A percentile compares a stretch with the other conserved stretches of the same genome.
Evolutionary conservation across 23 tunicate genomes (phyloP).

Genomic region (Trididemnum clinides): DNA sequence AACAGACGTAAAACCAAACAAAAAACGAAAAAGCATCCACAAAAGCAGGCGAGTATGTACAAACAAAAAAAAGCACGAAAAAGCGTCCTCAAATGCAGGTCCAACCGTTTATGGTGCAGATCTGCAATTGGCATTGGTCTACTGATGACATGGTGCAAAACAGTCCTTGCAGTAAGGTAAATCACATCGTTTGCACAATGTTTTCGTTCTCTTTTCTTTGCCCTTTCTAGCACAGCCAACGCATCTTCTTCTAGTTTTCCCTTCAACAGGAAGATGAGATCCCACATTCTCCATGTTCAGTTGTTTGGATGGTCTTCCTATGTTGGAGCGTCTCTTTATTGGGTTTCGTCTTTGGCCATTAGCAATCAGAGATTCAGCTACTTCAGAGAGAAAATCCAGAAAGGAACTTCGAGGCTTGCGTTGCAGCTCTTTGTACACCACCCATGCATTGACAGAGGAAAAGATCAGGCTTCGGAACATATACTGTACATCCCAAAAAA

Average conservation of each 20-base stretch:
- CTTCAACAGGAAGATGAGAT: constrained; percentile 24
- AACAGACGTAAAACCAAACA: constrained; percentile 20
- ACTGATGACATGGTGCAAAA: constrained; percentile 29
- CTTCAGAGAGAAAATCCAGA: constrained; percentile 18
- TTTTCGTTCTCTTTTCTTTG: constrained; percentile 23
- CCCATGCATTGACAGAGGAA: constrained; percentile 34
- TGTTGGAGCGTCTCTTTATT: neutral
- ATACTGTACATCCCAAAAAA: constrained; percentile 2
- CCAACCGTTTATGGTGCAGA: constrained; percentile 5
- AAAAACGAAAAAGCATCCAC: constrained; percentile 18
- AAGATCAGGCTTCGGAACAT: constrained; percentile 4
- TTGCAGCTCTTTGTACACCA: constrained; percentile 37
- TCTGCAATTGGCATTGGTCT: constrained; percentile 10
- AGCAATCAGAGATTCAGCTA: constrained; percentile 26
- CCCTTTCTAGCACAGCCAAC: constrained; percentile 13
- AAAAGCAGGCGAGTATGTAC: constrained; percentile 21
- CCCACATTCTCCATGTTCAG: constrained; percentile 31
- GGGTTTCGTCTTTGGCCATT: constrained; percentile 13
- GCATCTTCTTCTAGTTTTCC: constrained; percentile 33
- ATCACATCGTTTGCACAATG: constrained; percentile 10
- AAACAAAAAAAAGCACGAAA: constrained; percentile 3
- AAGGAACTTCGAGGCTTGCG: neutral
- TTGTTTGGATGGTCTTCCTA: constrained; percentile 36
- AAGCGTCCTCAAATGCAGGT: constrained; percentile 2
- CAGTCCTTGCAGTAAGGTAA: constrained; percentile 37